Evolutionary conservation across 2,888 invertebrate species (phyloP).

Genomic region (Drosophila vallismaia): DNA sequence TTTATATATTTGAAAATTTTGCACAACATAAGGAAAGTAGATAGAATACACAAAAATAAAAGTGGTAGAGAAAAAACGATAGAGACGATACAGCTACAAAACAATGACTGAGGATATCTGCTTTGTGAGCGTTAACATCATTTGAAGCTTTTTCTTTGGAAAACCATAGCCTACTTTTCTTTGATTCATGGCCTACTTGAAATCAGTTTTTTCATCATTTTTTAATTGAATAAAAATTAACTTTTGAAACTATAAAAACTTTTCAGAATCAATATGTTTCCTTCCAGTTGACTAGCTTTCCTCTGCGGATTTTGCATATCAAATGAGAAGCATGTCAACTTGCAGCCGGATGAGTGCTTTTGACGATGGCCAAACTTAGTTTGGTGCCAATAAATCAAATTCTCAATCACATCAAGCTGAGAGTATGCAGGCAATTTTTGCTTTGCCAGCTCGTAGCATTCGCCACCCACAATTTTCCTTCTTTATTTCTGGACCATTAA

Average conservation of each 20-base stretch:
- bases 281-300: neutral
- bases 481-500: conserved; percentile 27
- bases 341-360: conserved; percentile 18
- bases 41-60: neutral
- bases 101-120: neutral
- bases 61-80: neutral
- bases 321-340: conserved; percentile 38
- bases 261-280: neutral
- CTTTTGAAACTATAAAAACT: neutral
- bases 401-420: conserved; percentile 63
- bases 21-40: neutral
- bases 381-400: conserved; percentile 72
- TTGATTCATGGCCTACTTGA: neutral
- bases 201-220: neutral
- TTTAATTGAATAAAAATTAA: too few species aligned
- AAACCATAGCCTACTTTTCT: neutral
- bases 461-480: neutral
- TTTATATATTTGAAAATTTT: neutral
- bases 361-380: conserved; percentile 52
- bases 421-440: conserved; percentile 43
- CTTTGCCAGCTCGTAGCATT: conserved; percentile 6
- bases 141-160: neutral
- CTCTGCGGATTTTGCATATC: conserved; percentile 3
- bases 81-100: neutral
- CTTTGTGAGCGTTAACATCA: neutral